Evolutionary conservation across 2,888 invertebrate species (phyloP).

Genomic region (Lochmaea crataegi): DNA sequence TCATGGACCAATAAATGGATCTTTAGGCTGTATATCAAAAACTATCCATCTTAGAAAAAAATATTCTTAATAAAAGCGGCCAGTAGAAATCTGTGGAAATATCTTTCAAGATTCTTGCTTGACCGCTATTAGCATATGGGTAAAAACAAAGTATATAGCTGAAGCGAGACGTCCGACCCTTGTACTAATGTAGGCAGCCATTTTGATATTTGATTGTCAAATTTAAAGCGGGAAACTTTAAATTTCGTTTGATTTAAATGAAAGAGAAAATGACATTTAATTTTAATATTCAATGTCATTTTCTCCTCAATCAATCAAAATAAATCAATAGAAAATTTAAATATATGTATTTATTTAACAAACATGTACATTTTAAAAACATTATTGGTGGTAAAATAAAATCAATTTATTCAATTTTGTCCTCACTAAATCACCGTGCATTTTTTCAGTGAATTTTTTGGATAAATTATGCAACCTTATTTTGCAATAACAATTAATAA

Average conservation of each 20-base stretch:
- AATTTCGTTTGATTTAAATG: not conserved
- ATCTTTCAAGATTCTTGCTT: too few species aligned
- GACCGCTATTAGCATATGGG: too few species aligned
- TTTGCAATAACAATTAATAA: conserved; percentile 15
- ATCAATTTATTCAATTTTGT: not conserved
- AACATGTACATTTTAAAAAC: too few species aligned
- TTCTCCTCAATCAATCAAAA: too few species aligned
- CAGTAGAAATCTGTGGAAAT: too few species aligned
- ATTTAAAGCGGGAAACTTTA: not conserved
- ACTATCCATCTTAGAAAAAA: too few species aligned
- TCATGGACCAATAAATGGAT: too few species aligned
- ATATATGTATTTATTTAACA: not conserved
- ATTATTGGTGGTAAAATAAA: not conserved
- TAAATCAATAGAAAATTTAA: not conserved
- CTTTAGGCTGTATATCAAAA: too few species aligned
- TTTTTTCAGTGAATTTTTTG: not conserved
- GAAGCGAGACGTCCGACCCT: not conserved
- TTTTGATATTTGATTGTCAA: not conserved
- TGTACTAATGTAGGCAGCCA: not conserved
- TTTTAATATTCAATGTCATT: too few species aligned
- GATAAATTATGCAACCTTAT: conserved; percentile 14
- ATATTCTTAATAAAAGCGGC: too few species aligned
- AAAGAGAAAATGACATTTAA: not conserved
- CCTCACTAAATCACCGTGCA: not conserved
- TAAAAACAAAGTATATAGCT: not conserved